Evolutionary conservation across 2,113 vertebrate species (phyloP).

Genomic region (Corvus moneduloides): DNA sequence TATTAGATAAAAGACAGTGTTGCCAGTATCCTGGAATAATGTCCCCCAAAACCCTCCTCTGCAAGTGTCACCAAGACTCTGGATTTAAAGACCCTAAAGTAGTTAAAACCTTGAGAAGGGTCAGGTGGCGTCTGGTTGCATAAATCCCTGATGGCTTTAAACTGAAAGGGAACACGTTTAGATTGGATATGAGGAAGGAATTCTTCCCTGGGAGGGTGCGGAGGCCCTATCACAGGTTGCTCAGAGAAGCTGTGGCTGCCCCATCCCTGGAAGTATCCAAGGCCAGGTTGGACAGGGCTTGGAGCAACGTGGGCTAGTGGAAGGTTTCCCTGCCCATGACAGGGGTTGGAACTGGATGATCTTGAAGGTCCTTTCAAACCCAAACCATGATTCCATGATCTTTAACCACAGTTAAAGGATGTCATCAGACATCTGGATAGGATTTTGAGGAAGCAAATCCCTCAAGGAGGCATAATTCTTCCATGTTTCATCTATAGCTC

Average conservation of each 20-base stretch:
- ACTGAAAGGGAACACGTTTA: not conserved
- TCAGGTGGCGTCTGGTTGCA: not conserved
- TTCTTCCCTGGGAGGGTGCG: not conserved
- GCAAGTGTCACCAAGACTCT: not conserved
- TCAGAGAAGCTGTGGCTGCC: not conserved
- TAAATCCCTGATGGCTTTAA: not conserved
- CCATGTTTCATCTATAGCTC: not conserved
- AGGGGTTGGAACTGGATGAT: not conserved
- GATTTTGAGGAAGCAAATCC: not conserved
- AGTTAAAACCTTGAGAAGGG: not conserved
- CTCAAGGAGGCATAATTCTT: not conserved
- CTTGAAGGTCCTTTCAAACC: not conserved
- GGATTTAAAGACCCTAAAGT: fast-evolving
- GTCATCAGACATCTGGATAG: not conserved
- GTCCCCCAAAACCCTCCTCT: not conserved
- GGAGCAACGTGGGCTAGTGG: not conserved
- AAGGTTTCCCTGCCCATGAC: not conserved
- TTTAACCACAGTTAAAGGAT: not conserved
- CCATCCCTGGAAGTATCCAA: not conserved
- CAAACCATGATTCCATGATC: not conserved
- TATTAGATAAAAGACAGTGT: not conserved
- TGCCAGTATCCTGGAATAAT: not conserved
- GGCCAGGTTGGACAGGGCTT: fast-evolving
- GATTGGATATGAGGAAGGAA: not conserved
- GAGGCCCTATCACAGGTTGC: not conserved